A percentile compares a stretch with the other conserved stretches of the same genome.
Evolutionary conservation across 2,113 vertebrate species (phyloP).

Genomic region (Aptenodytes patagonicus): DNA sequence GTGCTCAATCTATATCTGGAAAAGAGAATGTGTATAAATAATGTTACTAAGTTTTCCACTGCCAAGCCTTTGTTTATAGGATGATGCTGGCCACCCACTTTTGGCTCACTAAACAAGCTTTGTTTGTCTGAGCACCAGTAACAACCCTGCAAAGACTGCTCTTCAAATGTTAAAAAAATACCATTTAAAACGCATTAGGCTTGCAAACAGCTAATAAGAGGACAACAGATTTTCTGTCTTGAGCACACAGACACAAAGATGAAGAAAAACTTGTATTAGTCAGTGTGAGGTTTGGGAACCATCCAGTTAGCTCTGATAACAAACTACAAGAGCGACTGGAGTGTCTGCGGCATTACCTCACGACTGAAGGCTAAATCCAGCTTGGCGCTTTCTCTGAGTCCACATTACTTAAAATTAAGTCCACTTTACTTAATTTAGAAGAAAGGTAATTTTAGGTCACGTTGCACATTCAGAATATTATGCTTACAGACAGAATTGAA

Average conservation of each 20-base stretch:
- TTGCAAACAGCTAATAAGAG: not conserved
- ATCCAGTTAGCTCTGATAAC: not conserved
- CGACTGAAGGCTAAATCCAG: not conserved
- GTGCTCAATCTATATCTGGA: not conserved
- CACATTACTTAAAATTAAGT: not conserved
- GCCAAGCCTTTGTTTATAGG: not conserved
- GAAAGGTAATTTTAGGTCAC: not conserved
- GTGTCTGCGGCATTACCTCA: not conserved
- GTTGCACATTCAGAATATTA: not conserved
- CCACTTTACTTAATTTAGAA: not conserved
- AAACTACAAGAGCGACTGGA: not conserved
- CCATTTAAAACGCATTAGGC: not conserved
- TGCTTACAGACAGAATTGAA: not conserved
- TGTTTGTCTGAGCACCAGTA: not conserved
- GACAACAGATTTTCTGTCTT: not conserved
- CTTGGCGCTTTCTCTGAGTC: not conserved
- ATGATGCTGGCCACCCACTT: not conserved
- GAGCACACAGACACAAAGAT: not conserved
- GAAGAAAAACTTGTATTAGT: not conserved
- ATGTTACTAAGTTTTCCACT: not conserved
- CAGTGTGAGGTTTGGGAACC: not conserved
- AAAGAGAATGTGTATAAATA: not conserved
- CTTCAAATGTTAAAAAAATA: not conserved
- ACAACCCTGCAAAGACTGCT: not conserved
- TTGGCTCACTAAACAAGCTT: not conserved